Evolutionary conservation across 2,797 vertebrate species (phyloP).

Genomic region (Cuniculus paca): DNA sequence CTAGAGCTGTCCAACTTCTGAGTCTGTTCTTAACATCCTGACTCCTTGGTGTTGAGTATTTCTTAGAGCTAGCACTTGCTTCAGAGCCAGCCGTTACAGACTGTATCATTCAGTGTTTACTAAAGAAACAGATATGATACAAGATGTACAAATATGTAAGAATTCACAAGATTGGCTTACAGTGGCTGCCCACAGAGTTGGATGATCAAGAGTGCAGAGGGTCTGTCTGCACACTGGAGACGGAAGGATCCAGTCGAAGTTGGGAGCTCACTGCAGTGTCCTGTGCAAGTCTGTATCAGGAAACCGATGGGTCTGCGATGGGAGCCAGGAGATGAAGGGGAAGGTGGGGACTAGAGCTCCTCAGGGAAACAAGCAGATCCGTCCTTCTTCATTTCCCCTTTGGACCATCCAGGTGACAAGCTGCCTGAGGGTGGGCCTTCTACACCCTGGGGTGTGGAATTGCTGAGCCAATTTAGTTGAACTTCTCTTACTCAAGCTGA

Average conservation of each 20-base stretch:
- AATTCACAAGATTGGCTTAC: not conserved
- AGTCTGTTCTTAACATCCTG: not conserved
- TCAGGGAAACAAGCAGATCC: not conserved
- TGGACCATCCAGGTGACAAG: not conserved
- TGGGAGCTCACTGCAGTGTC: no score
- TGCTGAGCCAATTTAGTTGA: not conserved
- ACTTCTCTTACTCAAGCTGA: not conserved
- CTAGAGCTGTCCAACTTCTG: not conserved
- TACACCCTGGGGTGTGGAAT: not conserved
- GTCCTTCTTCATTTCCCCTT: not conserved
- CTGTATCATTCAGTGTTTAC: not conserved
- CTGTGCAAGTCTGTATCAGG: no score
- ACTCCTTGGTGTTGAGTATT: not conserved
- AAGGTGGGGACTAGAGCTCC: no score
- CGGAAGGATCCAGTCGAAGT: no score
- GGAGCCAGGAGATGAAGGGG: no score
- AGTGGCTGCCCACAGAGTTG: not conserved
- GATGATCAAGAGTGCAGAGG: not conserved
- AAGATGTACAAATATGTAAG: not conserved
- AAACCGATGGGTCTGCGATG: no score
- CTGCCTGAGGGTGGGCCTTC: not conserved
- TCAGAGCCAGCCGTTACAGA: not conserved
- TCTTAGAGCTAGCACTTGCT: not conserved
- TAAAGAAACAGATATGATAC: not conserved
- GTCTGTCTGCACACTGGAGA: not conserved